A percentile compares a stretch with the other conserved stretches of the same genome.
Evolutionary conservation across 2,888 invertebrate species (phyloP).

Genomic region (Acleris sparsana): DNA sequence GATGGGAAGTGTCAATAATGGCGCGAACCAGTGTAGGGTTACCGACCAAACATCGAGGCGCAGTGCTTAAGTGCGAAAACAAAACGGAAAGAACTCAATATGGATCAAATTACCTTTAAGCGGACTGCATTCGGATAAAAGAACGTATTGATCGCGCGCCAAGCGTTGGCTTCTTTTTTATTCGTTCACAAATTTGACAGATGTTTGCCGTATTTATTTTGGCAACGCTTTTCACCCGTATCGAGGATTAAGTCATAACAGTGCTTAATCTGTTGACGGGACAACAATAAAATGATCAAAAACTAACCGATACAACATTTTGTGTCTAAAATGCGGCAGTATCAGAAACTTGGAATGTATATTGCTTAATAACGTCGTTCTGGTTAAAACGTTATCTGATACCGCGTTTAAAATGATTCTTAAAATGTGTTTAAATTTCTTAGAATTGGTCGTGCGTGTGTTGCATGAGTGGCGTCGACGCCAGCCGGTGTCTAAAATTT

Average conservation of each 20-base stretch:
- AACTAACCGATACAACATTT: neutral
- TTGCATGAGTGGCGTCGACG: neutral
- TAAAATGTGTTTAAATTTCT: neutral
- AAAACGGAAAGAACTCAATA: conserved; percentile 71
- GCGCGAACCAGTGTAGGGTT: conserved; percentile 74
- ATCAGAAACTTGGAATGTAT: neutral
- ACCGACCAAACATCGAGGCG: conserved; percentile 72
- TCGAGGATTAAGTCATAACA: conserved; percentile 32
- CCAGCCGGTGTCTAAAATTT: conserved; percentile 13
- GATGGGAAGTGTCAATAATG: conserved; percentile 80
- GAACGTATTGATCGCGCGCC: conserved; percentile 44
- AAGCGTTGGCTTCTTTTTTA: conserved; percentile 35
- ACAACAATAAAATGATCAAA: neutral
- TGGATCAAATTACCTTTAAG: conserved; percentile 78
- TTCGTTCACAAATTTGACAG: conserved; percentile 31
- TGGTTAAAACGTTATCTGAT: conserved; percentile 9
- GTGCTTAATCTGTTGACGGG: conserved; percentile 19
- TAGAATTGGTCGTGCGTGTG: conserved; percentile 14
- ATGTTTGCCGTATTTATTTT: conserved; percentile 30
- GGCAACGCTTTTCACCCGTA: conserved; percentile 16
- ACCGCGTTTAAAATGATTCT: neutral
- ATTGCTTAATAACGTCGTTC: neutral
- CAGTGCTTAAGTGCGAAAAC: conserved; percentile 78
- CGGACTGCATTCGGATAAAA: conserved; percentile 73
- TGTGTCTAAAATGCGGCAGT: neutral